Base-by-base conservation (phyloP, 2,113 vertebrate species). In the Colossoma macropomum region DNA sequence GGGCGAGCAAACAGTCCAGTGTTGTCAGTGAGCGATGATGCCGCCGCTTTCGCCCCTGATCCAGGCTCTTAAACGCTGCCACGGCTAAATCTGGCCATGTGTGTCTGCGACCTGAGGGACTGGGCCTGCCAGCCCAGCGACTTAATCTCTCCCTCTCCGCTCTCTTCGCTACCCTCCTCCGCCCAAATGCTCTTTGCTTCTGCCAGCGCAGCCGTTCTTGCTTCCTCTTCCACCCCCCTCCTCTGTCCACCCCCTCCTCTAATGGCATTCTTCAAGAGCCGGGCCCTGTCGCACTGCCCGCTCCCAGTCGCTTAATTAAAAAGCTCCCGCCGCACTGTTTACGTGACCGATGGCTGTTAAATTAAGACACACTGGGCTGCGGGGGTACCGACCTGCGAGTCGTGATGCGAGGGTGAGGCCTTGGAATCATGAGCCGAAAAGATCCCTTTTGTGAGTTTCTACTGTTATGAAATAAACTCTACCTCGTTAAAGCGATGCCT, bases 251-350 rank as follows among this genome's bases (percentile, higher is more conserved):
- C 79, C 60, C 80, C 76, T 84, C 77, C 54, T 83, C 69, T 70
- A 82, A 88, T 62, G 70, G 85, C 79, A 86, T 85, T 83, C 76
- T 81, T 86, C 60, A 77, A 86, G 89, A 86, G 74, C 79, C 77
- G 81, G 83, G 84, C 77, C 27, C 83, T 50, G 50, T 79, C 81
- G 75, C 27, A 38, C 65, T 60, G 72, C 77, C 80, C 52, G 84
- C 88, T 90, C 79, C 34, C 84, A 81, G 87, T 88, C 87, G 80
- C 90, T 90, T 92, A 90, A 93, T 92, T 90, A 94, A 91, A 87
- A 91, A 63, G 83, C 86, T 89, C 87, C 86, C 86, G 81, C 77
- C 50, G 85, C 85, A 82, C 85, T 75, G 80, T 80, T 83, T 62
- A 87, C 60, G 81, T 84, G 84, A 87, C 87, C 80, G 59, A 80